Evolutionary conservation across 1,140 invertebrate species (phyloP), one percentile per base, ranked within the genome.

Genomic region (Drosophila gunungcola): DNA sequence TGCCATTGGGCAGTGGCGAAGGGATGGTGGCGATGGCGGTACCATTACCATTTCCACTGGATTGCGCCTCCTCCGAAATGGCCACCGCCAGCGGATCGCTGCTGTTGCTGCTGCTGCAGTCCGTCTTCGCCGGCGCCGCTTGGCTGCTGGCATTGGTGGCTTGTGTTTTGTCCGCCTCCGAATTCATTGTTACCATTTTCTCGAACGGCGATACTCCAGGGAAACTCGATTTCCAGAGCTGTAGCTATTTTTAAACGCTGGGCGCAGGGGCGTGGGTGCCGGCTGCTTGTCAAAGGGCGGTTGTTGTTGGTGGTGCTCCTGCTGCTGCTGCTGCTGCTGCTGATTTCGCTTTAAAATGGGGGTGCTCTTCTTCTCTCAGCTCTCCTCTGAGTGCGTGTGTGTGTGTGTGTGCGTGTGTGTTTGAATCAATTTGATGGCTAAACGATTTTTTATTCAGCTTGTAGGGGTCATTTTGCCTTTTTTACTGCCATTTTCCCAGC

Each of bases 121-220:
- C 60, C 60, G 60, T 57, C 29, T 39, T 60, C 4, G 62, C 45
- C 68, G 57, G 32, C n/a, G 48, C 57, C 6, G 49, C 69, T 25
- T 53, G 74, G 65, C 73, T 85, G 46, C 51, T 70, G 52, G 89
- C 88, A 68, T 73, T 84, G 60, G 81, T 80, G 77, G 84, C 82
- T 73, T 86, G 86, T 52, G 91, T 91, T 84, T 92, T 92, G 88
- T 92, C 91, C 70, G 89, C 81, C 73, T 92, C 91, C 60, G 91
- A 91, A 64, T 91, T 92, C 91, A 92, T 92, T 68, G 91, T 92
- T 91, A 92, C 91, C 91, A 92, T 92, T 81, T 86, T 92, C 32
- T 52, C 53, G 65, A 75, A 56, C 43, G 21, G 43, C 63, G 9
- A 21, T 21, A 21, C 43, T 27, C 11, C 49, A 52, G 32, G 49